phyloP scores from a whole-genome alignment of 1,140 invertebrate genomes.

The Adoxophyes honmai region DNA sequence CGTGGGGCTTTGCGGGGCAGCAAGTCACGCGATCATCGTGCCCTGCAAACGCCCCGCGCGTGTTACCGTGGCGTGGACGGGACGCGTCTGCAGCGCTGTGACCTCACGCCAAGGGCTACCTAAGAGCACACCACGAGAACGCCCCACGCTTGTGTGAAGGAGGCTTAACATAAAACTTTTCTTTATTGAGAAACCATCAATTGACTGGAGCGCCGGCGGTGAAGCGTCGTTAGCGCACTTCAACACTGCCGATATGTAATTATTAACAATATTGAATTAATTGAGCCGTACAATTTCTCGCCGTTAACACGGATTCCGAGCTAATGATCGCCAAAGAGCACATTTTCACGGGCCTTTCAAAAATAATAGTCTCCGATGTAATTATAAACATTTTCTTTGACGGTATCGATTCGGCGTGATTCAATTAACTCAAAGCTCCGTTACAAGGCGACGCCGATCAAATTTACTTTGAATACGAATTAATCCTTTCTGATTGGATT shows the following conservation, averaged over 20 bases:
- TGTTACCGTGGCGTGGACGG: too few relatives aligned
- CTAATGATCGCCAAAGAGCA: background rate
- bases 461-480: background rate
- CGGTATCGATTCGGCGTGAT: background rate
- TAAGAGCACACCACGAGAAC: too few relatives aligned
- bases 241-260: background rate
- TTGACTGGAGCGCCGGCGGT: too few relatives aligned
- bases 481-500: conserved; percentile 5
- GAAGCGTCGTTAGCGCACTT: background rate
- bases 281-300: background rate
- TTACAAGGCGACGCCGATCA: background rate
- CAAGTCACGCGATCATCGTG: too few relatives aligned
- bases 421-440: background rate
- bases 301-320: background rate
- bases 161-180: too few relatives aligned
- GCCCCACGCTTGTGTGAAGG: too few relatives aligned
- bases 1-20: too few relatives aligned
- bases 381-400: conserved; percentile 8
- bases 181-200: too few relatives aligned
- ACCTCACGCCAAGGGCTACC: too few relatives aligned
- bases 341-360: background rate
- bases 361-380: too few relatives aligned
- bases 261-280: conserved; percentile 5
- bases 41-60: too few relatives aligned
- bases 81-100: too few relatives aligned